Evolutionary conservation across 2,113 vertebrate species (phyloP), one percentile per base, ranked within the genome.

Genomic region (Cheirogaleus medius): DNA sequence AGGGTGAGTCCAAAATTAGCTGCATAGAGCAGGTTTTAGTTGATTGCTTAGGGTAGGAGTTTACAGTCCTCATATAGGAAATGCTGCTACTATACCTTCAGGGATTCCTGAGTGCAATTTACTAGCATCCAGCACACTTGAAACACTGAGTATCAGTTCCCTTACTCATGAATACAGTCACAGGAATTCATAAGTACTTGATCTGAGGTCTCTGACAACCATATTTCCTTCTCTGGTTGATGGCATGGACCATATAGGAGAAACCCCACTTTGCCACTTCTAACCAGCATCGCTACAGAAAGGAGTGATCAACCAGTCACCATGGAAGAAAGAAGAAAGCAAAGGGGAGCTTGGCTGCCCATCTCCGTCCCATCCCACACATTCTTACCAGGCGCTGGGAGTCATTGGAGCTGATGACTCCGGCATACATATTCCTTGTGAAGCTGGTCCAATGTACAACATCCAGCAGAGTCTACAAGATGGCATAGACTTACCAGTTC

Each of bases 1-100:
- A 47, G 44, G 74, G 80, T 64, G 44, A 95, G 52, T 76, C 74
- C 69, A 96, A 87, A 93, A 93, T 87, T 64, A 87, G 78, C 68
- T 58, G 11, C 80, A 4, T 0, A 21, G 13, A 78, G 66, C 18
- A 42, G 52, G 83, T 34, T 63, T 15, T 20, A 34, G 83, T 17
- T 69, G 37, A 37, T 32, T 78, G 32, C 64, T 84, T 60, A 58
- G 37, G 7, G 9, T 8, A 80, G 66, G 34, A 37, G 54, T 84
- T 87, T 84, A 12, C 17, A 2, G 27, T 34, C n/a, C 37, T 68
- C 3, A 0, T 5, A 15, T n/a, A 64, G 52, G 56, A 85, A 83
- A 37, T 37, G 34, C 8, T 15, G n/a, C 63, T 66, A 44, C 52
- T 73, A 54, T 66, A 32, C n/a, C 17, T 56, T 56, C 29, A 39